phyloP scores from a whole-genome alignment of 2,113 vertebrate genomes.

The Elephas maximus region DNA sequence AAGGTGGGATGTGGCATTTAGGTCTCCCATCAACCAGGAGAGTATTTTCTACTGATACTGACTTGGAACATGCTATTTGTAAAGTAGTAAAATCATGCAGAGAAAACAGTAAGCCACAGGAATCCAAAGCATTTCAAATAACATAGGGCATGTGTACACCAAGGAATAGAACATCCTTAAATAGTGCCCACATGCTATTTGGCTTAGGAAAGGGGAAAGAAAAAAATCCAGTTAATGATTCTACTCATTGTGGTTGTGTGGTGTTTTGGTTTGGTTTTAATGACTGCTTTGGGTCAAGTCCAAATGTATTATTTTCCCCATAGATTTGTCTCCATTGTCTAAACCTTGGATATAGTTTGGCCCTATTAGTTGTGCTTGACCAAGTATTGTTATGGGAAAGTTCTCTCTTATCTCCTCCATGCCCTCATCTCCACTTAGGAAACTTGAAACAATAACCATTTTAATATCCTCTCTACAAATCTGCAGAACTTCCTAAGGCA shows the following conservation, averaged over 20 bases:
- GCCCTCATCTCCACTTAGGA: background rate
- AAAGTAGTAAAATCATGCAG: background rate
- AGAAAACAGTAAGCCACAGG: background rate
- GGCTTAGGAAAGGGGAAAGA: background rate
- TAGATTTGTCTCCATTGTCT: slow-evolving; percentile 61
- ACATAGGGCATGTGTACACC: background rate
- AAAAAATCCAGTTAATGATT: background rate
- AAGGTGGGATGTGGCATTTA: background rate
- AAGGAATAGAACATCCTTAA: background rate
- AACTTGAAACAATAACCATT: slow-evolving; percentile 58
- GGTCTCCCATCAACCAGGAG: background rate
- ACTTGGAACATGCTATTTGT: background rate
- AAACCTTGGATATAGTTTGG: slow-evolving; percentile 52
- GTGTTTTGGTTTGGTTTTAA: slow-evolving; percentile 52
- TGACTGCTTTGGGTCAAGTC: slow-evolving; percentile 52
- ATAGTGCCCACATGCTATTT: background rate
- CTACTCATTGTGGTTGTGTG: background rate
- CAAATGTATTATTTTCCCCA: slow-evolving; percentile 57
- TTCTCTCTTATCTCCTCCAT: background rate
- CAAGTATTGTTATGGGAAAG: slow-evolving; percentile 51
- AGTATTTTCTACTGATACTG: background rate
- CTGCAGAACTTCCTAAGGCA: slow-evolving; percentile 24
- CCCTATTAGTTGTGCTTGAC: background rate
- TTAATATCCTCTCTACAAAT: slow-evolving; percentile 35
- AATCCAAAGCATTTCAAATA: slow-evolving; percentile 8